These are phyloP conservation scores for Circaetus cinerascens DNA, from an alignment of 2,113 vertebrate genomes.

Conservation along the genomic window DNA sequence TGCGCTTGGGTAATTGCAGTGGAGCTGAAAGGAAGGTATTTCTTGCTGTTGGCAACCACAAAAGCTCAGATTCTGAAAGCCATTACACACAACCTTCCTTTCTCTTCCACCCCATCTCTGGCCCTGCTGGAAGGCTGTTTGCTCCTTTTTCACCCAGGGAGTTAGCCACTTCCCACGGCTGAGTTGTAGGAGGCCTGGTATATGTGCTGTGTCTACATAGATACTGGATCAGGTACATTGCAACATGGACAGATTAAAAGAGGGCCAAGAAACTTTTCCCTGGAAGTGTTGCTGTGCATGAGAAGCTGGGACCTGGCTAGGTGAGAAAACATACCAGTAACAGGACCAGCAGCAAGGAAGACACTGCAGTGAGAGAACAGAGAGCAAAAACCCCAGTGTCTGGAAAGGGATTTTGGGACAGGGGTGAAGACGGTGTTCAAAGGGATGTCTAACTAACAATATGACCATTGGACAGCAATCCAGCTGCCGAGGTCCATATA, in stretches of 20 bases:
- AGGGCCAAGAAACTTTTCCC: background rate
- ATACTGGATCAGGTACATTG: rapidly evolving
- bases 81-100: background rate
- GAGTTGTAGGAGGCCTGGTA: background rate
- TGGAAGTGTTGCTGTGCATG: background rate
- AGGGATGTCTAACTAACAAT: background rate
- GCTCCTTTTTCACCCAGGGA: background rate
- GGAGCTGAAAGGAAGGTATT: background rate
- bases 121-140: background rate
- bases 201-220: background rate
- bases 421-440: background rate
- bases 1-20: background rate
- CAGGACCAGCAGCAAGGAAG: background rate
- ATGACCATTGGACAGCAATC: background rate
- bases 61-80: background rate
- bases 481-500: too few relatives aligned
- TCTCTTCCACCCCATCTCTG: background rate
- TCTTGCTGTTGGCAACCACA: background rate
- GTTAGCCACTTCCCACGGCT: background rate
- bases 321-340: background rate
- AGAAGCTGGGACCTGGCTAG: background rate
- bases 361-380: background rate
- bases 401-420: background rate
- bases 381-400: background rate
- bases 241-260: background rate